phyloP scores from a whole-genome alignment of 2,797 vertebrate genomes.

The Eulemur albifrons region DNA sequence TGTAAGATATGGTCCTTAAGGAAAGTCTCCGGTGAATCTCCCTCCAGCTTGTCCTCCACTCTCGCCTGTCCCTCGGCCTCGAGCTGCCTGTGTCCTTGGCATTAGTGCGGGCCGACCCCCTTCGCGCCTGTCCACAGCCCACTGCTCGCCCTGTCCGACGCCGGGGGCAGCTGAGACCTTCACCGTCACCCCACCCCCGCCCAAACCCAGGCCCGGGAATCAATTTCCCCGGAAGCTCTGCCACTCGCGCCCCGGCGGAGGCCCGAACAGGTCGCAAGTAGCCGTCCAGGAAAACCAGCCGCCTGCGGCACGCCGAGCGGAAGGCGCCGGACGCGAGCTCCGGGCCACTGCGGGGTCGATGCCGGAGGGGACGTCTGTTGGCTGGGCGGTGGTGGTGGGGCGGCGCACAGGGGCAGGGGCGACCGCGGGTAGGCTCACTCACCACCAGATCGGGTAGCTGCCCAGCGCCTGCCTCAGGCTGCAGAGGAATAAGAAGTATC shows the following conservation, averaged over 20 bases:
- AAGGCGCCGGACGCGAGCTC: neutral
- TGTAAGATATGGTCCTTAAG: conserved; percentile 15
- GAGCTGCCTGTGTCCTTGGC: neutral
- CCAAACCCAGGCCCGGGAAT: conserved; percentile 77
- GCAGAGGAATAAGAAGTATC: conserved; percentile 94
- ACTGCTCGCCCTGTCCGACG: conserved; percentile 68
- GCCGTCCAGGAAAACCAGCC: conserved; percentile 43
- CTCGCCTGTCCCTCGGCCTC: neutral
- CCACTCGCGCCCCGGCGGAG: conserved; percentile 37
- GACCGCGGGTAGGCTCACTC: conserved; percentile 86
- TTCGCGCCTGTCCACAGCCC: conserved; percentile 40
- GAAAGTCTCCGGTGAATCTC: neutral
- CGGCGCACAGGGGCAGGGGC: neutral
- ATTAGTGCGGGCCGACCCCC: neutral
- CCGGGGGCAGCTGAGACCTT: conserved; percentile 81
- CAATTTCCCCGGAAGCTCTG: conserved; percentile 72
- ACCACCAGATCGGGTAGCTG: conserved; percentile 99
- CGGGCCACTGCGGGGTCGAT: neutral
- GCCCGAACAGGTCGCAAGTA: conserved; percentile 38
- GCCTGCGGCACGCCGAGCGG: neutral
- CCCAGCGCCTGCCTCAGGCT: conserved; percentile 92
- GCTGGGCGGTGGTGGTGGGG: conserved; percentile 31
- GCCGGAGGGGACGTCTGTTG: conserved; percentile 52
- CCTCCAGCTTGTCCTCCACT: neutral
- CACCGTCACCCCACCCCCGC: conserved; percentile 63